A percentile compares a stretch with the other conserved stretches of the same genome.
Evolutionary conservation across 2,888 invertebrate genomes (phyloP).

Genomic region (Stenodera caucasica): DNA sequence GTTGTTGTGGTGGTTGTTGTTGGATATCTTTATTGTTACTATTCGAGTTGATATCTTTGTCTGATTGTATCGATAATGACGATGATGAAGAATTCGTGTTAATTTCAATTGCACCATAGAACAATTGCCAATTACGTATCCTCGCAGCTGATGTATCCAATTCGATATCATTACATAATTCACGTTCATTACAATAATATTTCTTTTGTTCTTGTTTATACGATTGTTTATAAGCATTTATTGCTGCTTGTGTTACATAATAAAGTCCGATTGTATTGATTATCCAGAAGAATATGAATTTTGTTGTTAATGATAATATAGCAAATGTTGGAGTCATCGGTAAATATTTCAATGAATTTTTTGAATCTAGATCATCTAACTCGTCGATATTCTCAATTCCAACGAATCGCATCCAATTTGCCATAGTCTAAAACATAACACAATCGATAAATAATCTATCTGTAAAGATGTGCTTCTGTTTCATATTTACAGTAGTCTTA

Average conservation of each 20-base stretch:
- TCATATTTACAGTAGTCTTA: conserved; percentile 49
- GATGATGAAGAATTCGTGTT: conserved; percentile 10
- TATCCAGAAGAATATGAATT: conserved; percentile 42
- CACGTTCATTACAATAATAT: not conserved
- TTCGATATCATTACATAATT: conserved; percentile 12
- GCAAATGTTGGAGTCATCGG: conserved; percentile 35
- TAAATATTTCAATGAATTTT: conserved; percentile 24
- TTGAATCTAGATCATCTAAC: conserved; percentile 33
- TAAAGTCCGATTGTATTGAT: conserved; percentile 40
- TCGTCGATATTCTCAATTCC: conserved; percentile 38
- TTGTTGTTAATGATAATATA: conserved; percentile 34
- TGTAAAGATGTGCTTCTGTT: not conserved
- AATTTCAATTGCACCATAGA: conserved; percentile 38
- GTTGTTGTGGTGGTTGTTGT: too few relatives aligned
- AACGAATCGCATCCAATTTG: conserved; percentile 42
- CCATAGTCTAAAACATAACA: conserved; percentile 34
- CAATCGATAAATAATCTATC: too few relatives aligned
- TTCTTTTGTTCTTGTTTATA: conserved; percentile 14
- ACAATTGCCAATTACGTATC: conserved; percentile 44
- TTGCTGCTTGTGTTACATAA: conserved; percentile 33
- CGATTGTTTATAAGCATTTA: conserved; percentile 26
- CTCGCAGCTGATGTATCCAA: conserved; percentile 33
- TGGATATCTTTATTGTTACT: conserved; percentile 1
- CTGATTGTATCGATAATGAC: not conserved
- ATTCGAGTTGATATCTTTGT: conserved; percentile 17